Conservation (phyloP, 2,797 vertebrate species). For the Clamator glandarius region DNA sequence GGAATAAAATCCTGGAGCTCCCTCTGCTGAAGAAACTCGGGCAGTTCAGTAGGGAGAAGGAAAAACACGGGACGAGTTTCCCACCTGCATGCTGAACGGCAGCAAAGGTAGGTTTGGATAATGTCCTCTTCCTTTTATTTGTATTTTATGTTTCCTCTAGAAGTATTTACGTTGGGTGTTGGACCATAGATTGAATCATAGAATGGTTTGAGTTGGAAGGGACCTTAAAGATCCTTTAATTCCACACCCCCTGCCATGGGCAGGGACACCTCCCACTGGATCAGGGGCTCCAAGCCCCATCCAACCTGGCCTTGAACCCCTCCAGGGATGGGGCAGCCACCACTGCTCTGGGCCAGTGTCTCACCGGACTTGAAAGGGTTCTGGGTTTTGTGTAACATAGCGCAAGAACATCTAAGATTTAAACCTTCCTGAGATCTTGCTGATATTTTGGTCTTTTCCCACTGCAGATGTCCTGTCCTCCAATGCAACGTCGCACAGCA, state of each 20-base stretch:
- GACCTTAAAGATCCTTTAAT: too few relatives aligned
- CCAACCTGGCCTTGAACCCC: too few relatives aligned
- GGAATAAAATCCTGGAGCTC: not conserved
- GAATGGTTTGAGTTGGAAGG: too few relatives aligned
- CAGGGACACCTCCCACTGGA: too few relatives aligned
- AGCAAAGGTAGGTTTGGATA: not conserved
- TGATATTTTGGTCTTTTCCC: not conserved
- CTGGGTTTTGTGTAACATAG: accelerated
- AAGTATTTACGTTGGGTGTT: too few relatives aligned
- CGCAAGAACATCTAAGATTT: accelerated
- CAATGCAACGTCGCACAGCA: not conserved
- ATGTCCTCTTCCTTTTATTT: not conserved
- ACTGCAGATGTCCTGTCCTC: not conserved
- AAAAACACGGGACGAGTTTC: not conserved
- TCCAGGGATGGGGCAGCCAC: too few relatives aligned
- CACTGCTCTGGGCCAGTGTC: too few relatives aligned
- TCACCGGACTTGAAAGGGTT: too few relatives aligned
- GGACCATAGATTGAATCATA: too few relatives aligned
- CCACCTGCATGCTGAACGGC: not conserved
- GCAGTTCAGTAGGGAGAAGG: not conserved
- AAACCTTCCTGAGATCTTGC: too few relatives aligned
- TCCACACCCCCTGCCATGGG: too few relatives aligned
- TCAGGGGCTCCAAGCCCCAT: too few relatives aligned
- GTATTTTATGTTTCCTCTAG: not conserved
- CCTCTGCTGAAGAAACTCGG: constrained; percentile 25